These are phyloP conservation scores for Struthio camelus DNA, from an alignment of 2,113 vertebrate genomes.

Conservation along the genomic window DNA sequence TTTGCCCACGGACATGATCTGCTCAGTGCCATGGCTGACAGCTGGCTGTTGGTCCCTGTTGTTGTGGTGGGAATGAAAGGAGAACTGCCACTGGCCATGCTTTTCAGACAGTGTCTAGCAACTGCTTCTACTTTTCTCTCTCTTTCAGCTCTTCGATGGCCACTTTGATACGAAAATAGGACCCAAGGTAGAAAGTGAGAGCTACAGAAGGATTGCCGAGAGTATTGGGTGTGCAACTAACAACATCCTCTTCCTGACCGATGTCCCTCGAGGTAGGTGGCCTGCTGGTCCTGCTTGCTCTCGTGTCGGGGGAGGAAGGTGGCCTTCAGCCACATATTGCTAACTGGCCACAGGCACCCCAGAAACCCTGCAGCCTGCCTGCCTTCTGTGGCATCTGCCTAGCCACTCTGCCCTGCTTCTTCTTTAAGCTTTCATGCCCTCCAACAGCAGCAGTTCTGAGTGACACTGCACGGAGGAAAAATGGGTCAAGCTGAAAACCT, in stretches of 20 bases:
- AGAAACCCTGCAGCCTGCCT: background rate
- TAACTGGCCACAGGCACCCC: background rate
- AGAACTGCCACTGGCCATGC: accelerated
- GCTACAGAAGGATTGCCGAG: slow-evolving; percentile 89
- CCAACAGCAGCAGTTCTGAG: background rate
- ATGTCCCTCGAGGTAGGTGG: slow-evolving; percentile 85
- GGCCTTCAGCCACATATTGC: background rate
- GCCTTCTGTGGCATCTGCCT: background rate
- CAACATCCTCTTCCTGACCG: slow-evolving; percentile 94
- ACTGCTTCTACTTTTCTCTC: background rate
- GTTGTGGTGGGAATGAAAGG: background rate
- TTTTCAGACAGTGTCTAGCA: background rate
- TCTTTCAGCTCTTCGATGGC: slow-evolving; percentile 89
- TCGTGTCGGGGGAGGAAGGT: slow-evolving; percentile 42
- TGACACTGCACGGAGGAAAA: background rate
- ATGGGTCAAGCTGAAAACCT: slow-evolving; percentile 28
- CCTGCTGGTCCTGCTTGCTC: slow-evolving; percentile 53
- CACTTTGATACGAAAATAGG: slow-evolving; percentile 96
- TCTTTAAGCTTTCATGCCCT: background rate
- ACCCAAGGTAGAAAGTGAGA: slow-evolving; percentile 90
- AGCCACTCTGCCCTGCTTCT: background rate
- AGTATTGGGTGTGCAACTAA: slow-evolving; percentile 87
- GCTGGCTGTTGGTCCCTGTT: accelerated
- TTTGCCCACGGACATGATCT: background rate
- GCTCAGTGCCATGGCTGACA: background rate